Evolutionary conservation across 2,113 vertebrate genomes (phyloP), one percentile per base, ranked within the genome.

Genomic region (Malurus melanocephalus): DNA sequence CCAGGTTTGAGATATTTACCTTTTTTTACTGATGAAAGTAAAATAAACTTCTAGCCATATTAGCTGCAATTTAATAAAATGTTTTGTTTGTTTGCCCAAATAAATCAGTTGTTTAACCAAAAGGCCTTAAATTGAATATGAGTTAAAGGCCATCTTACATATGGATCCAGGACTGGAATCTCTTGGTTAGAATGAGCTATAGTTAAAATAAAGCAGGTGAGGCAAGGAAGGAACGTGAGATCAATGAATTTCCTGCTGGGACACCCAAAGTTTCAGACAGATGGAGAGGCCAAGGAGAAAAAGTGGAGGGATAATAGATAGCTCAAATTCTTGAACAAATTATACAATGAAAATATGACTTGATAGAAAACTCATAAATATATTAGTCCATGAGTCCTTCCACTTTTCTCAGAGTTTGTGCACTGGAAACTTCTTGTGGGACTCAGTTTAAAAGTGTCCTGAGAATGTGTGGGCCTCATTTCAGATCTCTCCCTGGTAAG

Each of bases 401-500:
- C 48, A 93, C 20, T 7, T 35, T 91, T 86, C 80, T 43, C 73
- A 68, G 73, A 88, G 46, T 59, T 68, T 9, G 24, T 4, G 46
- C 33, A 38, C 16, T 51, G 45, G 40, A 57, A 78, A 80, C 74
- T 56, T 60, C 57, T 85, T 57, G n/a, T 71, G 43, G 59, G 43
- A 51, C 12, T 35, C 56, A 80, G 69, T 75, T 91, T 57, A 78
- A 22, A 76, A 11, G 52, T 42, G 16, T 88, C 84, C 33, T 80
- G 77, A 80, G 71, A 48, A n/a, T 9, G 14, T 81, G 92, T 93
- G 79, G 89, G 88, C 94, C 71, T 96, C 87, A 88, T 22, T 79
- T 95, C 88, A 84, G 62, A 22, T 95, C 80, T 94, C 80, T 83
- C n/a, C 65, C 11, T 92, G 88, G 82, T 68, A 88, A 84, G 26